Conservation (phyloP, 2,113 vertebrate genomes). For the Phyllostomus discolor region DNA sequence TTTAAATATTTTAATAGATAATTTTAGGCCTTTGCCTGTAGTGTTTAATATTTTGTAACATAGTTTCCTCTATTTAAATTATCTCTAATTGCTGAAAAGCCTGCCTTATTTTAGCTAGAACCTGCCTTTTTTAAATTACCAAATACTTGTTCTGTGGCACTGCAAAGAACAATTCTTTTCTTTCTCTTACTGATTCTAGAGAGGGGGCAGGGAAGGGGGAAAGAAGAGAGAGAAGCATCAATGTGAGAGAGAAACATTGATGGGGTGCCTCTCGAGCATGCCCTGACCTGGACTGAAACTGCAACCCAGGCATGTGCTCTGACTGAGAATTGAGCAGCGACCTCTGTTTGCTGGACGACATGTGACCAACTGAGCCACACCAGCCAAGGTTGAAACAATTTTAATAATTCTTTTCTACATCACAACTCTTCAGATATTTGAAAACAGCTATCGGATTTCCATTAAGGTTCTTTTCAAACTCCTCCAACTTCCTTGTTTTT, state of each 20-base stretch:
- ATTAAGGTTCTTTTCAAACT: not conserved
- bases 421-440: not conserved
- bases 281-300: too few relatives aligned
- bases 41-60: not conserved
- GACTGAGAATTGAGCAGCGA: too few relatives aligned
- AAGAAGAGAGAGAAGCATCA: too few relatives aligned
- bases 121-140: not conserved
- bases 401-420: not conserved
- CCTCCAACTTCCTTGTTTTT: too few relatives aligned
- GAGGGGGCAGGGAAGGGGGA: too few relatives aligned
- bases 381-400: not conserved
- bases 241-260: too few relatives aligned
- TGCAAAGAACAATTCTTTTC: not conserved
- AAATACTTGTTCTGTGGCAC: not conserved
- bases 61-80: not conserved
- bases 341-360: too few relatives aligned
- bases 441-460: not conserved
- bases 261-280: too few relatives aligned
- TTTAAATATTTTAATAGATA: not conserved
- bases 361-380: too few relatives aligned
- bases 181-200: too few relatives aligned
- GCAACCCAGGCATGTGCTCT: too few relatives aligned
- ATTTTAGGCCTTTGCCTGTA: not conserved
- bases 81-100: not conserved
- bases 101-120: not conserved